Base-by-base conservation (phyloP, 2,888 invertebrate genomes). In the Ennomos quercinarius region DNA sequence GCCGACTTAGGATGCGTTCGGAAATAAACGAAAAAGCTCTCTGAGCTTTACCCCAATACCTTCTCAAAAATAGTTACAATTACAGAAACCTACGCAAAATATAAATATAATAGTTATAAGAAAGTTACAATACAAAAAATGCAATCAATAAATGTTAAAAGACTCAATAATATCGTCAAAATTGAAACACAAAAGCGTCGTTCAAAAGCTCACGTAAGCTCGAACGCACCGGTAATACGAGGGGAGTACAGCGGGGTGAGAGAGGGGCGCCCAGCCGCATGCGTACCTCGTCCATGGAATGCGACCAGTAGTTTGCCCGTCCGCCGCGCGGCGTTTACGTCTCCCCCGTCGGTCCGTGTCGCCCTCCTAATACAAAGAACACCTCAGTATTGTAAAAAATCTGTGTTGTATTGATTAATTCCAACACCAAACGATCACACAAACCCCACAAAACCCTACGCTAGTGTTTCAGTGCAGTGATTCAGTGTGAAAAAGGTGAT, bases 401-500 rank as follows among this genome's bases (percentile, higher is more conserved):
- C 88, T 87, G 89, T 92, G 90, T 92, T 92, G 91, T 93, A 93
- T 93, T 91, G 93, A 93, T 93, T 93, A 89, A 91, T 91, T 89
- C 77, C 83, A 81, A 80, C 87, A 81, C 80, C 87, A 85, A 82
- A 80, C 77, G 78, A 81, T 82, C 81, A 79, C 73, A 74, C 77
- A 82, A 79, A 78, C 72, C 68, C 66, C 70, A 66, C 63, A 70
- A 64, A 60, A 67, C 10, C 37, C 42, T 2, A n/a, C 17, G 71
- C 72, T 64, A 63, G 58, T 58, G 74, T 67, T 76, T 71, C 70
- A 67, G 71, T 74, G 67, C 67, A 70, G 71, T 74, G 67, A 53
- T 78, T 78, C 69, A 61, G 70, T 70, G 63, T 67, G 67, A 64
- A 72, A 72, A 76, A 68, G 78, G 76, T 66, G 72, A 67, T 77